Conservation (phyloP, 2,797 vertebrate genomes). For the Chromis chromis region DNA sequence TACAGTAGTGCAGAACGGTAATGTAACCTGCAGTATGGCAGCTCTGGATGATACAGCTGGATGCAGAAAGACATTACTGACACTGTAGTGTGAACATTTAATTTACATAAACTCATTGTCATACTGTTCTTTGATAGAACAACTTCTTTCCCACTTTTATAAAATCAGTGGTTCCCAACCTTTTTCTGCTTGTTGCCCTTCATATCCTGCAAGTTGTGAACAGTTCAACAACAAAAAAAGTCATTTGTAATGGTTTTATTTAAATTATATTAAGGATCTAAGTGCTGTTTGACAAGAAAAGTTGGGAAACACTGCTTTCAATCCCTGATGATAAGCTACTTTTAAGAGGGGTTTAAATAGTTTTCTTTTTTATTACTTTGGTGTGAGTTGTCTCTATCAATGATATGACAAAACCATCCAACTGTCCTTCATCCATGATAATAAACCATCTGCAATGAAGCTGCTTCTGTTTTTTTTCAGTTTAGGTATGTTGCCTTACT, state of each 20-base stretch:
- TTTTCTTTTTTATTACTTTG: neutral
- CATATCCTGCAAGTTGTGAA: too few species aligned
- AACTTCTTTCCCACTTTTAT: neutral
- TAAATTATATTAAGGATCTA: too few species aligned
- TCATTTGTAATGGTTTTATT: too few species aligned
- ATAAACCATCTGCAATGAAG: slow-evolving; percentile 66
- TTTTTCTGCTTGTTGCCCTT: neutral
- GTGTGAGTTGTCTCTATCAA: slow-evolving; percentile 15
- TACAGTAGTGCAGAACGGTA: slow-evolving; percentile 79
- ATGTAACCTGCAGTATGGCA: slow-evolving; percentile 70
- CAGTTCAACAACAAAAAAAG: too few species aligned
- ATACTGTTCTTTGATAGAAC: slow-evolving; percentile 4
- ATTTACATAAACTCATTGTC: slow-evolving; percentile 3
- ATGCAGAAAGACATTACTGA: slow-evolving; percentile 25
- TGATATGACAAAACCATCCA: slow-evolving; percentile 42
- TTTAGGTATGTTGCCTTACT: slow-evolving; percentile 14
- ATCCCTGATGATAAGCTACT: neutral
- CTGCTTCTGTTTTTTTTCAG: neutral
- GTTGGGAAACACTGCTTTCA: neutral
- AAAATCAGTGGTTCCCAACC: neutral
- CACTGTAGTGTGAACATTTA: slow-evolving; percentile 12
- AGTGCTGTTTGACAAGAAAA: neutral
- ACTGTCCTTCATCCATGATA: slow-evolving; percentile 59
- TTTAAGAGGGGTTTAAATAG: neutral
- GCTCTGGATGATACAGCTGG: slow-evolving; percentile 66